Evolutionary conservation across 2,113 vertebrate species (phyloP).

Genomic region (Scomber colias): DNA sequence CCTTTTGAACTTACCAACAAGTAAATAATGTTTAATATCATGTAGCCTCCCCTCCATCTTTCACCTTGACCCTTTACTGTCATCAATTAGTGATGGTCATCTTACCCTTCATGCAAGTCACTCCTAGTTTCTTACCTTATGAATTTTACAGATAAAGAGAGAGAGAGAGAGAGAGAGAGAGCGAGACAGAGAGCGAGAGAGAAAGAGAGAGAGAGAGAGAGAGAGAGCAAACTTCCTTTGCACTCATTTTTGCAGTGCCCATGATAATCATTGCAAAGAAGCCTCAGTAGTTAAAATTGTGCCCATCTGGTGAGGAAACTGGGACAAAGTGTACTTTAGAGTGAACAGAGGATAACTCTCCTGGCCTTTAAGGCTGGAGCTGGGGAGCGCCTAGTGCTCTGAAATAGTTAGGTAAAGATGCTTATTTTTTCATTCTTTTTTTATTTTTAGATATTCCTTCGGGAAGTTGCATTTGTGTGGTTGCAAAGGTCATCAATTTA

Average conservation of each 20-base stretch:
- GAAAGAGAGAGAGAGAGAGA: too few species aligned
- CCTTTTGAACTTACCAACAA: constrained; percentile 36
- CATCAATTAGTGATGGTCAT: constrained; percentile 22
- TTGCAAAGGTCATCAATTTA: constrained; percentile 71
- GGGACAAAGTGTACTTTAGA: constrained; percentile 84
- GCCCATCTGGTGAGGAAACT: constrained; percentile 85
- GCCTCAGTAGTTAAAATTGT: constrained; percentile 76
- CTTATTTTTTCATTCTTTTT: constrained; percentile 63
- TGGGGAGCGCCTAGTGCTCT: constrained; percentile 68
- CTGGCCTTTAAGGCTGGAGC: constrained; percentile 76
- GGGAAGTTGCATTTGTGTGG: constrained; percentile 65
- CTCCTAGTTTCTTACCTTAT: constrained; percentile 12
- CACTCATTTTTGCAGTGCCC: constrained; percentile 69
- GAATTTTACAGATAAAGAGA: constrained; percentile 38
- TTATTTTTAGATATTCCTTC: constrained; percentile 68
- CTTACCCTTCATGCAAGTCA: not conserved
- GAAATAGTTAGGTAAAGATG: constrained; percentile 74
- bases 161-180: constrained; percentile 2
- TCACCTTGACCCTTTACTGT: constrained; percentile 38
- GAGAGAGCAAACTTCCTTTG: constrained; percentile 43
- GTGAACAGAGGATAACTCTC: constrained; percentile 78
- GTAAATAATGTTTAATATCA: constrained; percentile 43
- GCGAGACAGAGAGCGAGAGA: too few species aligned
- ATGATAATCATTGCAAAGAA: constrained; percentile 76
- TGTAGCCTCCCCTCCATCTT: not conserved